phyloP scores from a whole-genome alignment of 2,113 vertebrate species.

The Macroglossus sobrinus region DNA sequence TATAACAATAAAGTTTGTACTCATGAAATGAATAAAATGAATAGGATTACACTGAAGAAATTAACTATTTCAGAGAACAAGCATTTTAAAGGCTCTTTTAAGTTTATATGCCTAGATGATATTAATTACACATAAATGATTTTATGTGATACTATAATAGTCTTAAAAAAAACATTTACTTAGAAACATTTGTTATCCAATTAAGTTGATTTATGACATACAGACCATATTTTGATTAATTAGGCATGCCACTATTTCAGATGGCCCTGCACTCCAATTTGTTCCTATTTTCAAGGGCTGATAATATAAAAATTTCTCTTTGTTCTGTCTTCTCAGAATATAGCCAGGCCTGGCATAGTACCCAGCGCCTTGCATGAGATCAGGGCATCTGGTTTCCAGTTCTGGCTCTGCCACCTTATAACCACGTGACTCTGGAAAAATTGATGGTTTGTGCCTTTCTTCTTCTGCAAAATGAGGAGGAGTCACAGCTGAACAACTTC shows the following conservation, averaged over 20 bases:
- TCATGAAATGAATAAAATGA: background rate
- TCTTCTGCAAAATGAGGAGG: background rate
- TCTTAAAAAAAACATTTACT: background rate
- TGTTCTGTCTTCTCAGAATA: background rate
- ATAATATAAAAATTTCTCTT: background rate
- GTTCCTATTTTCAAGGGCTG: background rate
- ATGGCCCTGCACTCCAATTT: background rate
- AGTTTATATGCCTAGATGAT: background rate
- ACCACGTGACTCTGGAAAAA: background rate
- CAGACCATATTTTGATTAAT: conserved; percentile 24
- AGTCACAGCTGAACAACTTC: conserved; percentile 13
- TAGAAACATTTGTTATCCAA: conserved; percentile 31
- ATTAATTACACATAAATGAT: conserved; percentile 37
- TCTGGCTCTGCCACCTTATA: background rate
- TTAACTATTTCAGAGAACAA: conserved; percentile 21
- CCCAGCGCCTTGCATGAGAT: background rate
- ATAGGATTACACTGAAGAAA: background rate
- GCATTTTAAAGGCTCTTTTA: background rate
- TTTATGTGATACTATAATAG: conserved; percentile 18
- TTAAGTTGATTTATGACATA: conserved; percentile 35
- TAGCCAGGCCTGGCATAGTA: background rate
- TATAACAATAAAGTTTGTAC: background rate
- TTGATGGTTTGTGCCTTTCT: background rate
- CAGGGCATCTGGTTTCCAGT: conserved; percentile 24
- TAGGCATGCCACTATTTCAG: background rate